Conservation (phyloP, 2,888 invertebrate genomes). For the Sinopyrophorus schimmeli region DNA sequence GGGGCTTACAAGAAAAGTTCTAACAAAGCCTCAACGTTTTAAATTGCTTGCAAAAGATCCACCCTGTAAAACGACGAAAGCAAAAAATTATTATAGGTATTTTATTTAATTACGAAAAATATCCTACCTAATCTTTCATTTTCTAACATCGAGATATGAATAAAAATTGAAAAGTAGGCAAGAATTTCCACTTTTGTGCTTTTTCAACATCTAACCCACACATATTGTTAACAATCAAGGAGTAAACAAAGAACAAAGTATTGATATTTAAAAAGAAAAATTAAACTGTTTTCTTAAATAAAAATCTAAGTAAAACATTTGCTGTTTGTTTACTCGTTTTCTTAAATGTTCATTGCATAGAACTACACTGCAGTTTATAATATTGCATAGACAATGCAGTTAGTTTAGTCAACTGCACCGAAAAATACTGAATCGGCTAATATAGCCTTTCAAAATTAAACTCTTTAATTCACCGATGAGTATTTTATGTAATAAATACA, state of each 20-base stretch:
- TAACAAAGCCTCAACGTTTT: too few relatives aligned
- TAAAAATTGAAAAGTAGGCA: constrained; percentile 35
- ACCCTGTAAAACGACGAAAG: too few relatives aligned
- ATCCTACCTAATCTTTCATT: constrained; percentile 48
- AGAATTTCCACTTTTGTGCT: constrained; percentile 35
- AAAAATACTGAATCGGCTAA: constrained; percentile 29
- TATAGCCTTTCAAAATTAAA: constrained; percentile 25
- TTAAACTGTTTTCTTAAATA: too few relatives aligned
- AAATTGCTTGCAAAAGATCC: too few relatives aligned
- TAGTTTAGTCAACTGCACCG: constrained; percentile 16
- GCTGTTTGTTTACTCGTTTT: constrained; percentile 27
- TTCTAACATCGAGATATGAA: constrained; percentile 38
- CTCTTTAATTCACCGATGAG: constrained; percentile 20
- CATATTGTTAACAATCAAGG: constrained; percentile 30
- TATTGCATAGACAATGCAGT: constrained; percentile 13
- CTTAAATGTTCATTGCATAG: constrained; percentile 25
- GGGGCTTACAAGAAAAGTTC: too few relatives aligned
- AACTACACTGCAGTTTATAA: constrained; percentile 27
- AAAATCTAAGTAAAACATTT: constrained; percentile 16
- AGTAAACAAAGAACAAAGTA: constrained; percentile 31
- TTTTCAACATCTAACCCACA: constrained; percentile 36
- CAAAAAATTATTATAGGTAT: constrained; percentile 18
- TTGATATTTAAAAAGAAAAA: constrained; percentile 17
- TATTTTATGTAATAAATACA: constrained; percentile 18
- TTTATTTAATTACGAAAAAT: constrained; percentile 55